These are phyloP conservation scores for Eupithecia inturbata DNA, from an alignment of 2,888 invertebrate genomes.

Conservation along the genomic window DNA sequence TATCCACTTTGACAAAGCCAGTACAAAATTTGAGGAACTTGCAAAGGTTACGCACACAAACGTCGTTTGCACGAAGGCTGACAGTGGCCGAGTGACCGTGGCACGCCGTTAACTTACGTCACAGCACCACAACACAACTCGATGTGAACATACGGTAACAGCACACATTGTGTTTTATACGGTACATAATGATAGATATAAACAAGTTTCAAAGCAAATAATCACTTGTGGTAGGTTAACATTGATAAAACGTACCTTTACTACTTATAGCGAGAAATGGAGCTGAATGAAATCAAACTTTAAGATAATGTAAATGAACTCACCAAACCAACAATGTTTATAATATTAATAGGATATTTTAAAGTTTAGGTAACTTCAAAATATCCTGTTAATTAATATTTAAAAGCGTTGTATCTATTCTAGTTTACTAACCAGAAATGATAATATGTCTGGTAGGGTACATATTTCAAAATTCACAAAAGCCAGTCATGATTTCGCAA, in stretches of 20 bases:
- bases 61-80: constrained; percentile 35
- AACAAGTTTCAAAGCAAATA: constrained; percentile 15
- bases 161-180: constrained; percentile 22
- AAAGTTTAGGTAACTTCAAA: background rate
- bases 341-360: background rate
- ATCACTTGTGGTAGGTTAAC: background rate
- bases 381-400: background rate
- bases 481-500: no score
- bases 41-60: constrained; percentile 22
- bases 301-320: background rate
- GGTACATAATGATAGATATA: constrained; percentile 17
- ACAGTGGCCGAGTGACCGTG: constrained; percentile 46
- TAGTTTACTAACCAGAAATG: no score
- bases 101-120: constrained; percentile 55
- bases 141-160: constrained; percentile 34
- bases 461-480: no score
- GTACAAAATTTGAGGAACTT: constrained; percentile 26
- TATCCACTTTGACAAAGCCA: background rate
- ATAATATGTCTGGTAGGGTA: no score
- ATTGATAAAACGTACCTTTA: background rate
- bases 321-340: background rate
- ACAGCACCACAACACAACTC: constrained; percentile 22
- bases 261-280: background rate
- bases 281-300: background rate
- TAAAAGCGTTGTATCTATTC: no score